These are phyloP conservation scores for Drosophila pectinifera DNA, from an alignment of 1,140 invertebrate genomes.

Conservation along the genomic window DNA sequence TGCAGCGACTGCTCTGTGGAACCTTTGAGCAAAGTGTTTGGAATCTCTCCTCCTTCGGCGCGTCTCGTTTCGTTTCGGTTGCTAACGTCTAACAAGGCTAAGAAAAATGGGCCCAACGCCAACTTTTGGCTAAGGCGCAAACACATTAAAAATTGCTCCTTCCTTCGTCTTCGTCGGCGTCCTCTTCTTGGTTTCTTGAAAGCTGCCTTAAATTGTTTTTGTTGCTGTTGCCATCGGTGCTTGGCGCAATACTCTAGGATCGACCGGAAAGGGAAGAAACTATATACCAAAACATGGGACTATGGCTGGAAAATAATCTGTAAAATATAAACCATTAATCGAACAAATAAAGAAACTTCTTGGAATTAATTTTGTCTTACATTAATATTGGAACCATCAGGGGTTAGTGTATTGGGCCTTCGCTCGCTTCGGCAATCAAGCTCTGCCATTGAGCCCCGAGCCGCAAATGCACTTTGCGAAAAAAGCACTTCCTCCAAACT, in stretches of 20 bases:
- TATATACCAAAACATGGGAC: neutral
- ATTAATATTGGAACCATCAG: too few relatives aligned
- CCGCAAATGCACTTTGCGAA: conserved; percentile 80
- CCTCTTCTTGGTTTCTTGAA: conserved; percentile 10
- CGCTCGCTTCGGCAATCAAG: conserved; percentile 3
- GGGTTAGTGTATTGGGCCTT: conserved; percentile 17
- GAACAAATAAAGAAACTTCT: too few relatives aligned
- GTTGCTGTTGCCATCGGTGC: conserved; percentile 22
- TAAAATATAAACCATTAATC: neutral
- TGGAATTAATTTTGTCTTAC: neutral
- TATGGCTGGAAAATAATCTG: too few relatives aligned
- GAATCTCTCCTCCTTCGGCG: conserved; percentile 20
- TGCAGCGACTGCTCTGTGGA: conserved; percentile 40
- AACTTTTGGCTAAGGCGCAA: conserved; percentile 82
- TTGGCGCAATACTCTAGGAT: conserved; percentile 33
- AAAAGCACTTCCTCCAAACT: conserved; percentile 80
- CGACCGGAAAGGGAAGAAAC: neutral
- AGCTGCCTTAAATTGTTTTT: conserved; percentile 28
- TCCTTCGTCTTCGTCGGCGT: conserved; percentile 23
- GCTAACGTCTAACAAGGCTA: conserved; percentile 75
- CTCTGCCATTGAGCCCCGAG: conserved; percentile 45
- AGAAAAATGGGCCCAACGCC: conserved; percentile 83
- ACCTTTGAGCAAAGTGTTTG: conserved; percentile 73
- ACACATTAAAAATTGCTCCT: conserved; percentile 79
- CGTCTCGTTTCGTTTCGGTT: conserved; percentile 24